Evolutionary conservation across 2,113 vertebrate species (phyloP).

Genomic region (Dryoscopus gambensis): DNA sequence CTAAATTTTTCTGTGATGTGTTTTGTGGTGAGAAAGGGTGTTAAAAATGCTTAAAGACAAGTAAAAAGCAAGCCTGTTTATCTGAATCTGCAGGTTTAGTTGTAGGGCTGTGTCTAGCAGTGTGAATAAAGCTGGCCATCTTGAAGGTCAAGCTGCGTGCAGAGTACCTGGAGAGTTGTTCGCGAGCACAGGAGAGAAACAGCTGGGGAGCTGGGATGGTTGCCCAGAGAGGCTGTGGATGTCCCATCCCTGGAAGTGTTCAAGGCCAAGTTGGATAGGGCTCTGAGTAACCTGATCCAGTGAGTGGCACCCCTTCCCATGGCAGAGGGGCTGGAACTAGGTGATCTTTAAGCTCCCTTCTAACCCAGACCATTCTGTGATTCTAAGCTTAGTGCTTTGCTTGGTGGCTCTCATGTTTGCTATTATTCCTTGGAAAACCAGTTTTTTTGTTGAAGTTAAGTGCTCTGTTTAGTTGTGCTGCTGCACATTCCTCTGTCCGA

Average conservation of each 20-base stretch:
- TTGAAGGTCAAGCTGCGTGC: neutral
- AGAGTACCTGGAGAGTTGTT: neutral
- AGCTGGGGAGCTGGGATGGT: neutral
- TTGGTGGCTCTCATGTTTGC: rapidly evolving
- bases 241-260: neutral
- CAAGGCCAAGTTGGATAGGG: neutral
- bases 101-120: neutral
- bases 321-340: neutral
- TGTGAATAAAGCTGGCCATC: neutral
- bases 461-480: neutral
- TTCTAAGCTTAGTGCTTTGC: neutral
- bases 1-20: neutral
- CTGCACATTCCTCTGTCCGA: rapidly evolving
- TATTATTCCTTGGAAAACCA: neutral
- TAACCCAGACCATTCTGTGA: neutral
- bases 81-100: neutral
- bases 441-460: neutral
- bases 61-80: neutral
- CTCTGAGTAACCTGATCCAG: neutral
- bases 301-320: neutral
- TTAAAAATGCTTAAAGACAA: neutral
- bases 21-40: neutral
- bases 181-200: neutral
- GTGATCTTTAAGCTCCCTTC: neutral
- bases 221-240: neutral